These are phyloP conservation scores for Sminthopsis crassicaudata DNA, from an alignment of 2,113 vertebrate species.

Conservation along the genomic window DNA sequence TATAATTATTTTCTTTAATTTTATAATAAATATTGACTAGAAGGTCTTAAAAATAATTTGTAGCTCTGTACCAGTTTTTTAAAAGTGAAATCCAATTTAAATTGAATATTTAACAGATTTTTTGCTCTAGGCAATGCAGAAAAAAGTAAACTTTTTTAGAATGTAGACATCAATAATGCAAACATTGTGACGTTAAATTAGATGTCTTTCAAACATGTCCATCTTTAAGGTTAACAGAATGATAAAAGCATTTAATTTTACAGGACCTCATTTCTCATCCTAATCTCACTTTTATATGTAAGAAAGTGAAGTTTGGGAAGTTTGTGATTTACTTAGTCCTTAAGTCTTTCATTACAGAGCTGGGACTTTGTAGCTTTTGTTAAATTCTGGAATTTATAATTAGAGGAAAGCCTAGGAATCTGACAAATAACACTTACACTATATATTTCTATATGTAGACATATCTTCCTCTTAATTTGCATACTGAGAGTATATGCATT, in stretches of 20 bases:
- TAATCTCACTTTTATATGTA: not conserved
- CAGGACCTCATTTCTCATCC: not conserved
- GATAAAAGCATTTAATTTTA: not conserved
- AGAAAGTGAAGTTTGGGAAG: not conserved
- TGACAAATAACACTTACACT: not conserved
- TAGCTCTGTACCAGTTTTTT: not conserved
- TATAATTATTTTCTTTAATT: not conserved
- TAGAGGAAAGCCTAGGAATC: not conserved
- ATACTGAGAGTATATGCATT: not conserved
- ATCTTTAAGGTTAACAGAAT: not conserved
- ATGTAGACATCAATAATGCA: not conserved
- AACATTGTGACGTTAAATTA: not conserved
- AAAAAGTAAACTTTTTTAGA: not conserved
- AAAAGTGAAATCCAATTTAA: not conserved
- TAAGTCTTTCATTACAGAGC: not conserved
- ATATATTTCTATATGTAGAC: not conserved
- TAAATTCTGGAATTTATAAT: not conserved
- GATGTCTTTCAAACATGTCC: not conserved
- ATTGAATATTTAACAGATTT: not conserved
- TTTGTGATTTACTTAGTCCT: not conserved
- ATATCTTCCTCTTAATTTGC: not conserved
- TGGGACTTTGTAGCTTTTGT: not conserved
- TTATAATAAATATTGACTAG: not conserved
- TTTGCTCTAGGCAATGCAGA: not conserved
- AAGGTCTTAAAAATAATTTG: not conserved